phyloP scores from a whole-genome alignment of 2,113 vertebrate genomes.

The Neodon shergylaensis region DNA sequence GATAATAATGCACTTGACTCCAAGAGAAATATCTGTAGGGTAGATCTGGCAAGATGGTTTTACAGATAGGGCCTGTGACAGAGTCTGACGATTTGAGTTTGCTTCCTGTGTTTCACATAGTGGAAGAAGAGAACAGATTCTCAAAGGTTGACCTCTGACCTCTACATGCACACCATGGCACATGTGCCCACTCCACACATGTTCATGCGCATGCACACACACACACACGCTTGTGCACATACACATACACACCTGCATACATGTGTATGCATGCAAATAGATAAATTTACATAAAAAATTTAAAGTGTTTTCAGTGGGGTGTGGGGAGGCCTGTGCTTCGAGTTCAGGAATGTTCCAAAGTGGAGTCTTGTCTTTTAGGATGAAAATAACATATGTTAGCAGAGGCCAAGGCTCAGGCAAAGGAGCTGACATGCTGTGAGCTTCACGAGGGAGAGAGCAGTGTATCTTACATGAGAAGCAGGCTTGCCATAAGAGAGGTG shows the following conservation, averaged over 20 bases:
- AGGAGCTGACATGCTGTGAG: not conserved
- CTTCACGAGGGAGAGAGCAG: not conserved
- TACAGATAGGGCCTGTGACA: not conserved
- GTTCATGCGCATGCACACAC: too few species aligned
- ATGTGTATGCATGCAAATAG: not conserved
- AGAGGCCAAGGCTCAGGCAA: not conserved
- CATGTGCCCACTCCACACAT: not conserved
- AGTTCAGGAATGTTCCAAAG: not conserved
- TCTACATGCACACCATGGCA: not conserved
- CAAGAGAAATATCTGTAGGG: not conserved
- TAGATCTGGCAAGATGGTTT: not conserved
- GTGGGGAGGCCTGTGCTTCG: constrained; percentile 34
- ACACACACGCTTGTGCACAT: not conserved
- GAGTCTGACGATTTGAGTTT: not conserved
- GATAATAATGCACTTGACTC: accelerated
- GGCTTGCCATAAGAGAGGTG: not conserved
- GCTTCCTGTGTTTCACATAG: too few species aligned
- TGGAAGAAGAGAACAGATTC: not conserved
- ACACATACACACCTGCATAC: not conserved
- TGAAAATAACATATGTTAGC: not conserved
- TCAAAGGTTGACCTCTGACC: not conserved
- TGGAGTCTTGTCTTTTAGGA: not conserved
- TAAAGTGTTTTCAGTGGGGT: not conserved
- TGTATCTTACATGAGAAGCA: not conserved
- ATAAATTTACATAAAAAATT: not conserved